Evolutionary conservation across 1,140 invertebrate species (phyloP).

Genomic region (Phocides pigmalion): DNA sequence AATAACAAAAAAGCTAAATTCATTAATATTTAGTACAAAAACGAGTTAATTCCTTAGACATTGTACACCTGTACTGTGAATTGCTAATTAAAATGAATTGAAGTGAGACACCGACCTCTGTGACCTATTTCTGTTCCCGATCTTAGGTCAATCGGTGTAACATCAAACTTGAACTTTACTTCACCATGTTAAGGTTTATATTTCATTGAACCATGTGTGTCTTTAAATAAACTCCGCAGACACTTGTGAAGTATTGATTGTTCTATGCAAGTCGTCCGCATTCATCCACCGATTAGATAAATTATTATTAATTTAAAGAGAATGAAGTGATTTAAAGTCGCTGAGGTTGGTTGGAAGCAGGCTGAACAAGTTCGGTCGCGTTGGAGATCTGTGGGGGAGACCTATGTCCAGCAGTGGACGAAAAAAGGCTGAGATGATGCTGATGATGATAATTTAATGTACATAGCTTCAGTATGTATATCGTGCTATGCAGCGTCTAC

Average conservation of each 20-base stretch:
- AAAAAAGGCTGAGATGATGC: too few species aligned
- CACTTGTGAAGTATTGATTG: constrained; percentile 54
- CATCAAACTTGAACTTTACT: constrained; percentile 39
- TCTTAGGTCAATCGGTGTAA: constrained; percentile 46
- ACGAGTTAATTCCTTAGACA: constrained; percentile 11
- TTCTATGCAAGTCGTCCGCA: constrained; percentile 42
- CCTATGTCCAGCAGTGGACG: too few species aligned
- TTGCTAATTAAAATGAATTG: constrained; percentile 94
- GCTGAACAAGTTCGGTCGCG: too few species aligned
- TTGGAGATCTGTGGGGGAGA: too few species aligned
- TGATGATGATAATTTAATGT: too few species aligned
- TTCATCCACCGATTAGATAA: too few species aligned
- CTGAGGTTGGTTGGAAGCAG: too few species aligned
- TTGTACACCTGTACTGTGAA: constrained; percentile 23
- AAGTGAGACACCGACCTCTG: constrained; percentile 49
- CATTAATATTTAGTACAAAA: not conserved
- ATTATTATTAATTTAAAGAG: not conserved
- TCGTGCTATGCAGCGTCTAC: too few species aligned
- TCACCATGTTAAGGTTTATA: not conserved
- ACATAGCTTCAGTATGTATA: too few species aligned
- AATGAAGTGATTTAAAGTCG: not conserved
- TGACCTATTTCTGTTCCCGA: constrained; percentile 61
- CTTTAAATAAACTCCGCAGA: constrained; percentile 57
- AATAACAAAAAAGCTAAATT: not conserved
- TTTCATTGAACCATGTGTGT: constrained; percentile 11